Evolutionary conservation across 2,797 vertebrate species (phyloP), one percentile per base, ranked within the genome.

Genomic region (Typhlichthys subterraneus): DNA sequence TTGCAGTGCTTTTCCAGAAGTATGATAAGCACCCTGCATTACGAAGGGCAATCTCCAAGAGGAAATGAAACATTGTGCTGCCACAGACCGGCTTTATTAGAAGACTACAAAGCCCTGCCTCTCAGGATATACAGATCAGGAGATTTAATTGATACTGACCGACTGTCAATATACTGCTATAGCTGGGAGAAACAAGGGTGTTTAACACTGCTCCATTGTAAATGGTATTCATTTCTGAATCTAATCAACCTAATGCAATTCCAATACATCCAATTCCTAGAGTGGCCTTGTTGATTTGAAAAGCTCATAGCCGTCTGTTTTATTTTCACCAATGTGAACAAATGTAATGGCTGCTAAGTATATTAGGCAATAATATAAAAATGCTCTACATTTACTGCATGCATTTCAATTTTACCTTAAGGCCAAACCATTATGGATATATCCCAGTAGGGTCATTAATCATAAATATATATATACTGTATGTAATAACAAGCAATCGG

Each of bases 41-140:
- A 88, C 85, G 71, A 75, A 87, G 79, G 84, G 71, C 88, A 87
- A 88, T 91, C 87, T 88, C 86, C 62, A 70, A 78, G 86, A 90
- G 89, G 88, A 92, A 92, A 91, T 90, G 86, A 91, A 90, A 91
- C 87, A 86, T 88, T 84, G 69, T 84, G 85, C 78, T 75, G 82
- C 86, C 81, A 85, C 84, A 83, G 84, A 87, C 77, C 1, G 73
- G 79, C 82, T 90, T 89, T 90, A 87, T 89, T 86, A 87, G 87
- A 90, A 79, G 84, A 89, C 86, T 90, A 91, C 83, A 85, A 70
- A 85, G 75, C 80, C 79, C 73, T 61, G 77, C 76, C 77, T 85
- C 80, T 84, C 81, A 81, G 72, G 85, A 89, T 86, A 84, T 79
- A 89, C 78, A 81, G 76, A 86, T 90, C 85, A 82, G 82, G 79